phyloP scores from a whole-genome alignment of 64 coral and sea anemone genomes.

The Platygyra sinensis region DNA sequence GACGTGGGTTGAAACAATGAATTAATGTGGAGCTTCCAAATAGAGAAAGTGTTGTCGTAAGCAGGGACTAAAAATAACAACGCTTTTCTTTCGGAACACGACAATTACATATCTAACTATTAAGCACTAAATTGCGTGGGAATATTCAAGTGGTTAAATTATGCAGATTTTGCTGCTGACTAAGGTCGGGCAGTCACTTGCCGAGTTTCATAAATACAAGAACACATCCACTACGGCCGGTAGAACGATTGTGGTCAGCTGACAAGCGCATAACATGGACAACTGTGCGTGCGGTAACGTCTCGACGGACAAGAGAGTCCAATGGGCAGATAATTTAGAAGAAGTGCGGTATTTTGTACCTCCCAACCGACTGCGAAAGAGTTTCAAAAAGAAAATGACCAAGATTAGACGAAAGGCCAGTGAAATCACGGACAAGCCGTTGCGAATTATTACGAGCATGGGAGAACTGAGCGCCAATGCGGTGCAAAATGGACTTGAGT shows the following conservation, averaged over 20 bases:
- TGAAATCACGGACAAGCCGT: conserved; percentile 81
- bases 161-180: not conserved
- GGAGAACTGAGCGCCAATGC: conserved; percentile 77
- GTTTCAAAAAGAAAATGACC: conserved; percentile 69
- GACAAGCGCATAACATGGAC: not conserved
- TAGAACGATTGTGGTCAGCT: not conserved
- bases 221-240: no score
- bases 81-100: not conserved
- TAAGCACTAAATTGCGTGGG: conserved; percentile 18
- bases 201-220: not conserved
- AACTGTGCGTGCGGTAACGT: not conserved
- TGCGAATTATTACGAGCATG: conserved; percentile 85
- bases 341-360: conserved; percentile 86
- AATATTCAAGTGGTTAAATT: conserved; percentile 11
- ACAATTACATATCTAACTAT: conserved; percentile 21
- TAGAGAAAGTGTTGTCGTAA: conserved; percentile 1
- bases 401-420: conserved; percentile 75
- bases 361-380: conserved; percentile 65
- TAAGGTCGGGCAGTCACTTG: not conserved
- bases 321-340: conserved; percentile 85
- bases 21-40: not conserved
- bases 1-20: conserved; percentile 33
- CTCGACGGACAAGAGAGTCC: conserved; percentile 61
- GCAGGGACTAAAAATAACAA: conserved; percentile 34
- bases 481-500: conserved; percentile 76